These are phyloP conservation scores for Brachystomella parvula DNA, from an alignment of 1,140 invertebrate genomes.

Conservation along the genomic window DNA sequence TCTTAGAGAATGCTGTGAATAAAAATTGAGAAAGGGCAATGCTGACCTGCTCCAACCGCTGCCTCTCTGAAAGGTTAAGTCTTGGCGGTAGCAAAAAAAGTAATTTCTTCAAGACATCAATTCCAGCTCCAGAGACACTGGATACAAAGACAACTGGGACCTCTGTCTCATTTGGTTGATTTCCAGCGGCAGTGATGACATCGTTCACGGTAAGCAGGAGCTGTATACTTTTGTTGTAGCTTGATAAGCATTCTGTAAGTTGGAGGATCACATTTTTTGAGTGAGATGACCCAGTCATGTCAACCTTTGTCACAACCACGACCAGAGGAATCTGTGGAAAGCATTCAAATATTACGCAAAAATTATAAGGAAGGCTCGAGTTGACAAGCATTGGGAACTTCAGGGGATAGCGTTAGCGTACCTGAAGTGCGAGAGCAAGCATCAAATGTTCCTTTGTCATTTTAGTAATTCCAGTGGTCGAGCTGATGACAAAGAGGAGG, in stretches of 20 bases:
- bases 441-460: conserved; percentile 76
- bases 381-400: background rate
- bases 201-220: conserved; percentile 62
- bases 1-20: background rate
- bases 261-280: conserved; percentile 46
- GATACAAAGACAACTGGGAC: conserved; percentile 89
- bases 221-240: conserved; percentile 42
- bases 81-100: conserved; percentile 63
- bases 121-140: conserved; percentile 80
- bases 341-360: background rate
- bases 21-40: background rate
- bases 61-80: conserved; percentile 58
- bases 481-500: conserved; percentile 79
- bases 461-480: conserved; percentile 55
- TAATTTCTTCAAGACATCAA: conserved; percentile 71
- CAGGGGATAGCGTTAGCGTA: conserved; percentile 41
- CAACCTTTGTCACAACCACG: conserved; percentile 81
- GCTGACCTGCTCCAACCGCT: conserved; percentile 59
- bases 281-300: conserved; percentile 53
- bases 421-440: conserved; percentile 70
- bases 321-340: conserved; percentile 59
- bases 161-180: conserved; percentile 51
- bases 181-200: conserved; percentile 58
- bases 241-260: background rate
- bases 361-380: background rate